phyloP scores from a whole-genome alignment of 1,140 invertebrate species.

The Conus ventricosus region DNA sequence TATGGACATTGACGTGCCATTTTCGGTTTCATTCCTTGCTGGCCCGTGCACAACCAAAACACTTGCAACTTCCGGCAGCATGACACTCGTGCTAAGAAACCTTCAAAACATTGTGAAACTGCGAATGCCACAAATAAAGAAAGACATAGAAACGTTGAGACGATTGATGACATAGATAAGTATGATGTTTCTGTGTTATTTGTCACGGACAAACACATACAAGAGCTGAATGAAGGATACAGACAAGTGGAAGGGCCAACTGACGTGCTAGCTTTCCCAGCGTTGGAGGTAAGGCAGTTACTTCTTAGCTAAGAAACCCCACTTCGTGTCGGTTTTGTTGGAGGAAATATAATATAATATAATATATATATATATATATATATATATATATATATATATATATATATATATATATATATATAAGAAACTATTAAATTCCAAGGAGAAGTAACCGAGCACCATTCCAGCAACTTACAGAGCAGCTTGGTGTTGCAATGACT shows the following conservation, averaged over 20 bases:
- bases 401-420: too few relatives aligned
- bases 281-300: constrained; percentile 44
- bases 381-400: too few relatives aligned
- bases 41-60: background rate
- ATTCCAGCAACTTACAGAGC: too few relatives aligned
- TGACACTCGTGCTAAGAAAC: constrained; percentile 51
- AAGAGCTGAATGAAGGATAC: constrained; percentile 45
- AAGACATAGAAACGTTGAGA: constrained; percentile 43
- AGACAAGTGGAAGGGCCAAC: constrained; percentile 49
- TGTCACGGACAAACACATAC: constrained; percentile 39
- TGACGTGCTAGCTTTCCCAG: constrained; percentile 58
- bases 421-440: too few relatives aligned
- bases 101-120: constrained; percentile 46
- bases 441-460: too few relatives aligned
- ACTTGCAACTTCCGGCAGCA: constrained; percentile 37
- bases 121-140: constrained; percentile 35
- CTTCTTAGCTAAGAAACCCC: too few relatives aligned
- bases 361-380: too few relatives aligned
- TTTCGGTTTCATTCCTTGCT: background rate
- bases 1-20: background rate
- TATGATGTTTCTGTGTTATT: constrained; percentile 51
- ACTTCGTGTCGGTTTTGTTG: too few relatives aligned
- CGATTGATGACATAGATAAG: constrained; percentile 34
- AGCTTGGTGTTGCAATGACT: too few relatives aligned
- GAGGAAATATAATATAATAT: too few relatives aligned